Evolutionary conservation across 1,140 invertebrate species (phyloP).

Genomic region (Pogonomyrmex barbatus): DNA sequence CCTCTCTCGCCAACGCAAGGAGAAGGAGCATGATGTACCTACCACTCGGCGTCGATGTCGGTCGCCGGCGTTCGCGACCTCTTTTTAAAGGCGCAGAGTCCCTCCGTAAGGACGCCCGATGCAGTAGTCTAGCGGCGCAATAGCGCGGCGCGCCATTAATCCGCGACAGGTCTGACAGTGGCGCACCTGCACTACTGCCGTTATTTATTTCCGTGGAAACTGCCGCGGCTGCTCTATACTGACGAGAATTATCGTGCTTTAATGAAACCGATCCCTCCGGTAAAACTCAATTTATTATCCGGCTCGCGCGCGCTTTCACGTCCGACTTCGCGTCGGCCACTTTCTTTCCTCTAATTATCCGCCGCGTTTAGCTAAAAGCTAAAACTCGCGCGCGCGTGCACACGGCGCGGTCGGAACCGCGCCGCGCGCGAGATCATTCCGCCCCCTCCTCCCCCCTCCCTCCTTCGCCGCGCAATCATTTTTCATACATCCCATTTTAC

Average conservation of each 20-base stretch:
- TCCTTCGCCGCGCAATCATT: slow-evolving; percentile 10
- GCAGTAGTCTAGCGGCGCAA: slow-evolving; percentile 21
- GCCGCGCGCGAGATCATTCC: slow-evolving; percentile 20
- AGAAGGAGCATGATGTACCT: slow-evolving; percentile 51
- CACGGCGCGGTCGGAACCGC: background rate
- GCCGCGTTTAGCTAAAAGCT: slow-evolving; percentile 38
- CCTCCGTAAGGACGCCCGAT: slow-evolving; percentile 14
- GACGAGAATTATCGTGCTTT: slow-evolving; percentile 63
- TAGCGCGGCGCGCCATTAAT: slow-evolving; percentile 50
- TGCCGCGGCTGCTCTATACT: slow-evolving; percentile 56
- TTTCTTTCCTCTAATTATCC: slow-evolving; percentile 55
- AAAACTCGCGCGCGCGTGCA: slow-evolving; percentile 12
- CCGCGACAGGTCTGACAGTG: slow-evolving; percentile 54
- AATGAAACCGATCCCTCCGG: slow-evolving; percentile 61
- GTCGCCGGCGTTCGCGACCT: slow-evolving; percentile 12
- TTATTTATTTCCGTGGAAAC: slow-evolving; percentile 60
- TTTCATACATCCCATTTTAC: slow-evolving; percentile 37
- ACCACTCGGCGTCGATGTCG: slow-evolving; percentile 35
- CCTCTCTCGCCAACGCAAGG: background rate
- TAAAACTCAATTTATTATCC: slow-evolving; percentile 61
- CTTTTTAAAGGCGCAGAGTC: slow-evolving; percentile 27
- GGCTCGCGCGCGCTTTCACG: slow-evolving; percentile 32
- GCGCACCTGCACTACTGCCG: slow-evolving; percentile 63
- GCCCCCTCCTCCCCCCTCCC: background rate
- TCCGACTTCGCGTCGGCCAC: slow-evolving; percentile 20